Percentiles rank a stretch among this genome's conserved stretches.
Evolutionary conservation across 2,797 vertebrate genomes (phyloP).

Genomic region (Cygnus olor): DNA sequence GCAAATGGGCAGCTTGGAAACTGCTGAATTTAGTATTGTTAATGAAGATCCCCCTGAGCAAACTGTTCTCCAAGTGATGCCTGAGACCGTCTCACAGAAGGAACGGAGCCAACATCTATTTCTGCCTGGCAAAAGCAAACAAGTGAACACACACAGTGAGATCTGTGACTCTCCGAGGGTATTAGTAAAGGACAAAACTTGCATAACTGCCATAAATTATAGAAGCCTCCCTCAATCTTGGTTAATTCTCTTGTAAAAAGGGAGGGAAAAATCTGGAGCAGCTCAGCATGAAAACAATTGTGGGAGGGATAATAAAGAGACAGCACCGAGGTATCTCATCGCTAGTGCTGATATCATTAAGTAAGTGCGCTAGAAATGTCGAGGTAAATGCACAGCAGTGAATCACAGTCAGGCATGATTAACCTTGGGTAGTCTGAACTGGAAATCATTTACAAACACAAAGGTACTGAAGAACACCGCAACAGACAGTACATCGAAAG

Average conservation of each 20-base stretch:
- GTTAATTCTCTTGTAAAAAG: constrained; percentile 65
- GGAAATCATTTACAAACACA: constrained; percentile 61
- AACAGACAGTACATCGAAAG: constrained; percentile 11
- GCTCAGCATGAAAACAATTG: constrained; percentile 66
- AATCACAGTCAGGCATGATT: constrained; percentile 68
- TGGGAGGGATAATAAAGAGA: constrained; percentile 65
- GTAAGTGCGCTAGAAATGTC: constrained; percentile 41
- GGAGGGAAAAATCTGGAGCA: constrained; percentile 61
- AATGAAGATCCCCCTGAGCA: background rate
- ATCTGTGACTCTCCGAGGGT: background rate
- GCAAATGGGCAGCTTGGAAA: background rate
- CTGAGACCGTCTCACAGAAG: background rate
- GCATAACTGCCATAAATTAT: constrained; percentile 61
- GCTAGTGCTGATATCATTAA: constrained; percentile 61
- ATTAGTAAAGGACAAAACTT: constrained; percentile 53
- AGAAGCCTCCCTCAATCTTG: constrained; percentile 61
- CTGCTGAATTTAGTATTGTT: background rate
- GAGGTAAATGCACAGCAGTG: constrained; percentile 60
- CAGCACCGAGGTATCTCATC: constrained; percentile 30
- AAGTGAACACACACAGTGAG: background rate
- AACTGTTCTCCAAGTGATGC: background rate
- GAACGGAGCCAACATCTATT: constrained; percentile 14
- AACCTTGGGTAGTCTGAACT: constrained; percentile 59
- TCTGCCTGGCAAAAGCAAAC: constrained; percentile 12
- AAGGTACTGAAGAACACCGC: constrained; percentile 39